Evolutionary conservation across 2,888 invertebrate species (phyloP).

Genomic region (Drosophila meridiana): DNA sequence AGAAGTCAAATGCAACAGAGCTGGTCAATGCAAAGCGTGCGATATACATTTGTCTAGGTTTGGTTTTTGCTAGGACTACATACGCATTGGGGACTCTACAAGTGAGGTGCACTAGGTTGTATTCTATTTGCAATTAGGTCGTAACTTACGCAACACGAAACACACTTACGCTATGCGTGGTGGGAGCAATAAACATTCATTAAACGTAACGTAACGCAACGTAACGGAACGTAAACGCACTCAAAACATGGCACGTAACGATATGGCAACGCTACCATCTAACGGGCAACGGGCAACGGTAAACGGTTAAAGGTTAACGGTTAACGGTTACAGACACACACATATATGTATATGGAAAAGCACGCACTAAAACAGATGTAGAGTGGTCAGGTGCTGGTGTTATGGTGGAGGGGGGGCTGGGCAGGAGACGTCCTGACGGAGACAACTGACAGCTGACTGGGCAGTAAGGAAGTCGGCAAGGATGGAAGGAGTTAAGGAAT

Average conservation of each 20-base stretch:
- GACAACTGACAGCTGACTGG: constrained; percentile 44
- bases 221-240: constrained; percentile 59
- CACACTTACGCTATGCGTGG: constrained; percentile 69
- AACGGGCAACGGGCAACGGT: constrained; percentile 34
- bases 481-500: not conserved
- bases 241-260: constrained; percentile 55
- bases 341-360: constrained; percentile 45
- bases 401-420: constrained; percentile 11
- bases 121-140: constrained; percentile 29
- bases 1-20: constrained; percentile 39
- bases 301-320: constrained; percentile 33
- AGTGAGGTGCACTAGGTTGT: constrained; percentile 38
- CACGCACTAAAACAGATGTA: constrained; percentile 53
- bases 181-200: constrained; percentile 65
- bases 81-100: constrained; percentile 14
- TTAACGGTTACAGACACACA: constrained; percentile 30
- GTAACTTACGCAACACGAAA: constrained; percentile 65
- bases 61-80: constrained; percentile 11
- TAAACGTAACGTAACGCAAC: constrained; percentile 57
- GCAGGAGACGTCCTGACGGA: constrained; percentile 40
- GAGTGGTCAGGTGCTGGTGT: constrained; percentile 36
- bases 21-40: constrained; percentile 49
- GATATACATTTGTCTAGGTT: constrained; percentile 18
- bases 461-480: not conserved
- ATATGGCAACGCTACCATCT: constrained; percentile 56